phyloP scores from a whole-genome alignment of 2,113 vertebrate species.

The Gadus chalcogrammus region DNA sequence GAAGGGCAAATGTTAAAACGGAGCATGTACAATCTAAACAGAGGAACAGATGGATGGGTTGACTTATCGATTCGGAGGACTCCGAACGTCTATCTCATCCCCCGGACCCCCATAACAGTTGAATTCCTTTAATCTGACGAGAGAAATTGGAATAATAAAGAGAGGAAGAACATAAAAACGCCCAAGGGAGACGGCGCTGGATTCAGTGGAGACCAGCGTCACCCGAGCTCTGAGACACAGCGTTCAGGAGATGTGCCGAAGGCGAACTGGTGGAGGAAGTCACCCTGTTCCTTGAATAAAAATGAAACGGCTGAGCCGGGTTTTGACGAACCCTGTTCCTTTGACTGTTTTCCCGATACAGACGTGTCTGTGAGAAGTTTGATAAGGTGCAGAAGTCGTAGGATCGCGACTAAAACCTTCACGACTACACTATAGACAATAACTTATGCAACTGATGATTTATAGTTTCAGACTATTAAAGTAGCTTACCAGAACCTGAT shows the following conservation, averaged over 20 bases:
- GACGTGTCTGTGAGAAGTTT: too few relatives aligned
- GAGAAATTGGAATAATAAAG: neutral
- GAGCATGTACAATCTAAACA: too few relatives aligned
- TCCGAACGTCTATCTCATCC: slow-evolving; percentile 11
- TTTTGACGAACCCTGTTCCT: slow-evolving; percentile 25
- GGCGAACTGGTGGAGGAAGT: slow-evolving; percentile 1
- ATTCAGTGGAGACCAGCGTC: slow-evolving; percentile 38
- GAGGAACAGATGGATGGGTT: too few relatives aligned
- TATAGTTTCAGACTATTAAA: too few relatives aligned
- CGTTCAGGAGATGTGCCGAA: slow-evolving; percentile 31
- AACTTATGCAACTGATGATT: too few relatives aligned
- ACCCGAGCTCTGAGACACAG: slow-evolving; percentile 20
- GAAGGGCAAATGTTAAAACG: too few relatives aligned
- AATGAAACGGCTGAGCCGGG: slow-evolving; percentile 31
- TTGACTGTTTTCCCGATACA: slow-evolving; percentile 14
- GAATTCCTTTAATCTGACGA: slow-evolving; percentile 28
- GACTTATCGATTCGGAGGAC: too few relatives aligned
- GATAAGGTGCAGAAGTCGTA: too few relatives aligned
- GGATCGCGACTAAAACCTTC: too few relatives aligned
- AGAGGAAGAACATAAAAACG: slow-evolving; percentile 19
- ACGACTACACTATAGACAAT: too few relatives aligned
- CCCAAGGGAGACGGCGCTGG: slow-evolving; percentile 23
- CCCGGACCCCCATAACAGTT: slow-evolving; percentile 30
- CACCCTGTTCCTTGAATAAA: slow-evolving; percentile 44
- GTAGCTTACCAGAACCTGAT: too few relatives aligned